These are phyloP conservation scores for Epinephelus malabaricus DNA, from an alignment of 2,797 vertebrate genomes.

Conservation along the genomic window DNA sequence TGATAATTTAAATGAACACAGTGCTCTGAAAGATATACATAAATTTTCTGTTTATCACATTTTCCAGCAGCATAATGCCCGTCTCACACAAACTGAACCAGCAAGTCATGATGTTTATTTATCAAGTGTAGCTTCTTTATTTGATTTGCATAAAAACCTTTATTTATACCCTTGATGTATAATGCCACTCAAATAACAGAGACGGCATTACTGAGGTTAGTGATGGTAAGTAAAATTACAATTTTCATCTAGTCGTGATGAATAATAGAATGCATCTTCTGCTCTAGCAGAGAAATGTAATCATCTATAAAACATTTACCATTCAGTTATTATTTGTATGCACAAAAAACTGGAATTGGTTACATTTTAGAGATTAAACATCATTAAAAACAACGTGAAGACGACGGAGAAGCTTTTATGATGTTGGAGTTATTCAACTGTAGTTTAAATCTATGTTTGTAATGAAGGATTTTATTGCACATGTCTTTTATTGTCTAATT, in stretches of 20 bases:
- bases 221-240: slow-evolving; percentile 6
- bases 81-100: slow-evolving; percentile 9
- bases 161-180: slow-evolving; percentile 1
- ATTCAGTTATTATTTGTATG: slow-evolving; percentile 17
- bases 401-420: neutral
- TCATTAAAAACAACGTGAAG: neutral
- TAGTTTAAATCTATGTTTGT: neutral
- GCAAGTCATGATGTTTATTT: slow-evolving; percentile 9
- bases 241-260: slow-evolving; percentile 16
- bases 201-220: neutral
- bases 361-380: neutral
- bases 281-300: neutral
- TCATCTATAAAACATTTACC: neutral
- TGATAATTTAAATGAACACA: neutral
- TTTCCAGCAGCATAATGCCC: neutral
- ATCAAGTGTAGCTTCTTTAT: slow-evolving; percentile 6
- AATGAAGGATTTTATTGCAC: neutral
- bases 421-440: neutral
- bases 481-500: slow-evolving; percentile 34
- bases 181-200: neutral
- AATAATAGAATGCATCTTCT: slow-evolving; percentile 19
- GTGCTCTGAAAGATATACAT: neutral
- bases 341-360: neutral
- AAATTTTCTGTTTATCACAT: neutral
- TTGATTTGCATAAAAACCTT: neutral